Evolutionary conservation across 2,797 vertebrate species (phyloP), one percentile per base, ranked within the genome.

Genomic region (Amphiprion clarkii): DNA sequence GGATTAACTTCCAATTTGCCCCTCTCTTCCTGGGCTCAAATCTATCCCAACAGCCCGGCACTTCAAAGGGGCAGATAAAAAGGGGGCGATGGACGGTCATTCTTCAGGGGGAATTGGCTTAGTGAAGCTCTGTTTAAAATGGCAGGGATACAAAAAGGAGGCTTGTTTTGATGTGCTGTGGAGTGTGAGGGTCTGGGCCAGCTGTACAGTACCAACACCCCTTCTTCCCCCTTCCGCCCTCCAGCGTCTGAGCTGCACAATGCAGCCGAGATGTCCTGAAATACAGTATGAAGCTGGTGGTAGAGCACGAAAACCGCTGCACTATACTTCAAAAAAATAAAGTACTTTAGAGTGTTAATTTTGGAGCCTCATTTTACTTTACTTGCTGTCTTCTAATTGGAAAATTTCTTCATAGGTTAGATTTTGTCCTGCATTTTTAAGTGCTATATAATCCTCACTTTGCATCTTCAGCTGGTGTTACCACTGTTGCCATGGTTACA

Each of bases 1-100:
- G 92, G 94, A 95, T 95, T 95, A 95, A 71, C 84, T 68, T 92
- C 91, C 90, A 95, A 92, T 95, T 94, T 91, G 94, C 83, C 83
- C 78, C 81, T 92, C 90, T 94, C 90, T 94, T 92, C 89, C 80
- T 81, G 85, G 90, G 94, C 91, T 95, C 93, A 90, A 73, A 62
- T 66, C 93, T 93, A 85, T 92, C 88, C 91, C 89, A 95, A 95
- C 93, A 93, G 84, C 83, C 82, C 79, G 74, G 82, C 80, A 87
- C 95, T 93, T 95, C 95, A 95, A 95, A 95, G 93, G 40, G 72
- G 42, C 67, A 75, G 76, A 92, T 92, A 81, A 88, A 87, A 87
- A 83, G 71, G 60, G 73, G 60, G 64, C 68, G 60, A 56, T 85
- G 90, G 83, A 87, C 66, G 90, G 64, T 88, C 87, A 90, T 87